Conservation (phyloP, 1,140 invertebrate genomes). For the Hylaeus anthracinus region DNA sequence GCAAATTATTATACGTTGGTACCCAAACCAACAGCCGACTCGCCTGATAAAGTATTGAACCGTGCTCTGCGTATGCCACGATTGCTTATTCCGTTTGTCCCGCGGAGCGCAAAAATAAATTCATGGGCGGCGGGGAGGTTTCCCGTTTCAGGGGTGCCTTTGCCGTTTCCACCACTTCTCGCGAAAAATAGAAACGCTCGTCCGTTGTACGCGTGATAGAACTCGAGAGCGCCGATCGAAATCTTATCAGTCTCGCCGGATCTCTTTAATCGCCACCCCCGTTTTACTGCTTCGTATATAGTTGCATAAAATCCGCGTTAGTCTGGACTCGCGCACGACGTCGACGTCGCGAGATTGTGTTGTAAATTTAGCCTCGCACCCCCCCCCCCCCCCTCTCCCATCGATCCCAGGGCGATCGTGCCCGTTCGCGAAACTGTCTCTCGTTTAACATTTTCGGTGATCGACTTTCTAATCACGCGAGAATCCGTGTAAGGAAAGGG, state of each 20-base stretch:
- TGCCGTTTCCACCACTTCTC: background rate
- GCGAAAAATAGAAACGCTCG: conserved; percentile 9
- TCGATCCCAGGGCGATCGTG: conserved; percentile 25
- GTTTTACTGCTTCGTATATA: conserved; percentile 47
- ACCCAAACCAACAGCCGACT: too few relatives aligned
- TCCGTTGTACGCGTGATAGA: conserved; percentile 20
- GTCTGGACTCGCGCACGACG: conserved; percentile 15
- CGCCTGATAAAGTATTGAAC: too few relatives aligned
- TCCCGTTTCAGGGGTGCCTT: background rate
- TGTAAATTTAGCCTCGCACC: conserved; percentile 24
- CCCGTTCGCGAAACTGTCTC: conserved; percentile 3
- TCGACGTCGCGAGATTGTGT: conserved; percentile 10
- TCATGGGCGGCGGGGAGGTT: too few relatives aligned
- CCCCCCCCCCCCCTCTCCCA: background rate
- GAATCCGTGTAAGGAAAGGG: accelerated
- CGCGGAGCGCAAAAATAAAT: background rate
- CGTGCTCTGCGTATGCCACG: too few relatives aligned
- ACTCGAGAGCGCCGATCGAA: conserved; percentile 32
- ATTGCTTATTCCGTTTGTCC: too few relatives aligned
- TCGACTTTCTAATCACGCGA: background rate
- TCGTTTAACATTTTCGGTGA: background rate
- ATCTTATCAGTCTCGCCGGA: conserved; percentile 30
- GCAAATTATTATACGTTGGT: too few relatives aligned
- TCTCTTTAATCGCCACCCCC: conserved; percentile 45
- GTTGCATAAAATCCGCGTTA: conserved; percentile 47